These are phyloP conservation scores for Nomada hirtipes DNA, from an alignment of 2,888 invertebrate genomes.

Conservation along the genomic window DNA sequence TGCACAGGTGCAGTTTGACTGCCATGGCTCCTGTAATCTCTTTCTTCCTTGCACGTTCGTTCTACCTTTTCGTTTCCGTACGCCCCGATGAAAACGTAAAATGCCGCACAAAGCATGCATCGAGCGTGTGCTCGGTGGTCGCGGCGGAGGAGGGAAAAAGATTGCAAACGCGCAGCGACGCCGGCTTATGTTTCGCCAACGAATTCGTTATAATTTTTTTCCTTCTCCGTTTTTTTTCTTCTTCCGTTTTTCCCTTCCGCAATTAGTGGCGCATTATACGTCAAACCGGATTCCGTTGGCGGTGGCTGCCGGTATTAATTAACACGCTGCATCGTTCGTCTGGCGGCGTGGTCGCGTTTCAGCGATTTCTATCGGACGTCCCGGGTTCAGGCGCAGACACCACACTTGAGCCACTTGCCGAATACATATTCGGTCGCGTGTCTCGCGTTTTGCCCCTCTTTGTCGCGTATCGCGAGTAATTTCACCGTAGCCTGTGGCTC, in stretches of 20 bases:
- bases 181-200: constrained; percentile 41
- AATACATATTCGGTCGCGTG: constrained; percentile 8
- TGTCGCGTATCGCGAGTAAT: constrained; percentile 17
- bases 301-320: constrained; percentile 49
- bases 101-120: constrained; percentile 64
- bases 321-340: constrained; percentile 36
- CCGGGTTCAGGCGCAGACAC: constrained; percentile 20
- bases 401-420: not conserved
- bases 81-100: constrained; percentile 71
- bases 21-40: constrained; percentile 47
- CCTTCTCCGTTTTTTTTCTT: not conserved
- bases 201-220: constrained; percentile 60
- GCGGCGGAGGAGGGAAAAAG: constrained; percentile 21
- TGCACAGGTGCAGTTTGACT: constrained; percentile 57
- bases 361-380: constrained; percentile 41
- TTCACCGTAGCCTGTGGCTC: not conserved
- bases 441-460: not conserved
- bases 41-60: constrained; percentile 50
- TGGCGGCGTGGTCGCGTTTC: constrained; percentile 22
- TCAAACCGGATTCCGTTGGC: constrained; percentile 43
- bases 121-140: constrained; percentile 37
- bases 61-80: constrained; percentile 62
- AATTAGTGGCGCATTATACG: constrained; percentile 51
- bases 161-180: constrained; percentile 43
- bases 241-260: constrained; percentile 30